Evolutionary conservation across 2,113 vertebrate species (phyloP).

Genomic region (rabbit (Oryctolagus cuniculus)): DNA sequence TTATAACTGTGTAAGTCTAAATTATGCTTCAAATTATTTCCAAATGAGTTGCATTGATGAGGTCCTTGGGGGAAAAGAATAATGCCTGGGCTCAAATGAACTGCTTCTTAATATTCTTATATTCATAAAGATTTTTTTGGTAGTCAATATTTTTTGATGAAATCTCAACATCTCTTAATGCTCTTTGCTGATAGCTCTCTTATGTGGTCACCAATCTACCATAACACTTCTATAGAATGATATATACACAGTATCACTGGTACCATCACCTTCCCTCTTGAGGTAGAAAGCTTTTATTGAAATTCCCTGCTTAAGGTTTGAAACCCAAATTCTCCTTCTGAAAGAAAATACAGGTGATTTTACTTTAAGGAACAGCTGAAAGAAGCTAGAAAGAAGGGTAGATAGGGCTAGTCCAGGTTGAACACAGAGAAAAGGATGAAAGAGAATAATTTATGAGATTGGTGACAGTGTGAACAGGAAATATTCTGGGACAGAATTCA

Average conservation of each 20-base stretch:
- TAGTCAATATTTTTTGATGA: slow-evolving; percentile 57
- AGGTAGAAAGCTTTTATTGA: slow-evolving; percentile 29
- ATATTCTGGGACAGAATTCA: not conserved
- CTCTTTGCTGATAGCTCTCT: slow-evolving; percentile 36
- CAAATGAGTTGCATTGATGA: not conserved
- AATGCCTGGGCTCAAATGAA: slow-evolving; percentile 4
- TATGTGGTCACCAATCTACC: slow-evolving; percentile 43
- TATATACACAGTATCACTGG: slow-evolving; percentile 54
- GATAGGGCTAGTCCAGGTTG: not conserved
- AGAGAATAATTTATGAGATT: not conserved
- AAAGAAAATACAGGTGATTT: not conserved
- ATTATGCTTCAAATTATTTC: slow-evolving; percentile 41
- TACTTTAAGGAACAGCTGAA: slow-evolving; percentile 5
- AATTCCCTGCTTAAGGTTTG: not conserved
- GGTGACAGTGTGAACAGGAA: not conserved
- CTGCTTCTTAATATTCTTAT: slow-evolving; percentile 57
- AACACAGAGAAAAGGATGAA: not conserved
- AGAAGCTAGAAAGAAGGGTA: not conserved
- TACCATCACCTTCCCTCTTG: not conserved
- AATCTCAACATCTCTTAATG: slow-evolving; percentile 30
- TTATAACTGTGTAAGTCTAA: slow-evolving; percentile 54
- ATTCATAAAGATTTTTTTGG: slow-evolving; percentile 28
- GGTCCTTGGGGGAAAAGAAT: not conserved
- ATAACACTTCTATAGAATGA: slow-evolving; percentile 66
- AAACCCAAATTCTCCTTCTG: slow-evolving; percentile 28